Conservation (phyloP, 2,888 invertebrate genomes). For the Megaustenia siamemsis region DNA sequence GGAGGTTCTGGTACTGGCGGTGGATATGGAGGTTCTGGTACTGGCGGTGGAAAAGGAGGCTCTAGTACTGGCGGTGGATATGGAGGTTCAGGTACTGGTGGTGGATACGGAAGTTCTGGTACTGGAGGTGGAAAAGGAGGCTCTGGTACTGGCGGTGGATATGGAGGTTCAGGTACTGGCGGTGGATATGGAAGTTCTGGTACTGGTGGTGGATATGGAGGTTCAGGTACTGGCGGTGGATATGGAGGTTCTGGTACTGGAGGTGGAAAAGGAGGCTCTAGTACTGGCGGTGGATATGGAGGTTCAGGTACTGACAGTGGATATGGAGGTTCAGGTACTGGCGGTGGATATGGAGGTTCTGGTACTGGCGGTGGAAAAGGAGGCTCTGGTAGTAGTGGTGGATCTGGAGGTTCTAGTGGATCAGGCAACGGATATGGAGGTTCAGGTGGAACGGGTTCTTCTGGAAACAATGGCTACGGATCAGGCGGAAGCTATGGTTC, state of each 20-base stretch:
- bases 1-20: background rate
- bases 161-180: background rate
- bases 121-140: background rate
- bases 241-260: background rate
- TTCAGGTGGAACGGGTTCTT: background rate
- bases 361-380: background rate
- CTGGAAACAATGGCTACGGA: background rate
- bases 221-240: background rate
- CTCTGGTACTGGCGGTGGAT: background rate
- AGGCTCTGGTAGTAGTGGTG: constrained; percentile 8
- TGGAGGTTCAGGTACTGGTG: background rate
- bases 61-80: background rate
- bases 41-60: background rate
- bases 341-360: background rate
- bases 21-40: background rate
- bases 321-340: background rate
- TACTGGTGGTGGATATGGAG: background rate
- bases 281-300: background rate
- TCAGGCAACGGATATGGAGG: background rate
- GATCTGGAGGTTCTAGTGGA: background rate
- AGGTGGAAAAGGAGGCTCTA: background rate
- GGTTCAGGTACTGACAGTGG: background rate
- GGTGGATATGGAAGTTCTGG: background rate
- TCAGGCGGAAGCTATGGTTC: background rate
- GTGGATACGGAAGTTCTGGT: background rate